A percentile compares a stretch with the other conserved stretches of the same genome.
Evolutionary conservation across 2,888 invertebrate genomes (phyloP).

Genomic region (Dryomyza anilis): DNA sequence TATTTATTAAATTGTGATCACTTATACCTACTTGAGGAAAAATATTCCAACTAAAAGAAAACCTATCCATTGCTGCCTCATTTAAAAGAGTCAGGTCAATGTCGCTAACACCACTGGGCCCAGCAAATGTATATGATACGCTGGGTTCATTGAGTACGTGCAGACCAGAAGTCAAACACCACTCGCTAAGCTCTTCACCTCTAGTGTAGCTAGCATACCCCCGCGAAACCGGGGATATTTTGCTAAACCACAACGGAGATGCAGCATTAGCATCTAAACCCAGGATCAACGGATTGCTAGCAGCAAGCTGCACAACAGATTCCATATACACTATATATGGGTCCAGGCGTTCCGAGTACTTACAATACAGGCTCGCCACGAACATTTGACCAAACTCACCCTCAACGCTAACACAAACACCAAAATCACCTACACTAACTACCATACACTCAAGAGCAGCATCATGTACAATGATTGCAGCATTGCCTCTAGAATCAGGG

Average conservation of each 20-base stretch:
- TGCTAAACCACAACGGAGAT: too few species aligned
- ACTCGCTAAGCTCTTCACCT: background rate
- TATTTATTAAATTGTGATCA: conserved; percentile 5
- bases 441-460: conserved; percentile 25
- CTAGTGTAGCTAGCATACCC: background rate
- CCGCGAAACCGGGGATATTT: too few species aligned
- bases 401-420: conserved; percentile 32
- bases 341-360: conserved; percentile 1
- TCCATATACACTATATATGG: conserved; percentile 30
- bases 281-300: too few species aligned
- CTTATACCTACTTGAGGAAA: background rate
- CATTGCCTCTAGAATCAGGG: conserved; percentile 2
- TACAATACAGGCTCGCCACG: conserved; percentile 27
- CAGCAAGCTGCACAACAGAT: too few species aligned
- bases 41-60: background rate
- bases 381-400: conserved; percentile 29
- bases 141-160: background rate
- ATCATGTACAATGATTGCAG: conserved; percentile 21
- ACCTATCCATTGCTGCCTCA: background rate
- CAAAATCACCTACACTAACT: conserved; percentile 19
- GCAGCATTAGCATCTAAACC: too few species aligned
- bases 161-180: too few species aligned
- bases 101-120: background rate
- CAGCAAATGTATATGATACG: conserved; percentile 6
- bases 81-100: background rate